phyloP scores from a whole-genome alignment of 2,113 vertebrate species.

The Naja naja region DNA sequence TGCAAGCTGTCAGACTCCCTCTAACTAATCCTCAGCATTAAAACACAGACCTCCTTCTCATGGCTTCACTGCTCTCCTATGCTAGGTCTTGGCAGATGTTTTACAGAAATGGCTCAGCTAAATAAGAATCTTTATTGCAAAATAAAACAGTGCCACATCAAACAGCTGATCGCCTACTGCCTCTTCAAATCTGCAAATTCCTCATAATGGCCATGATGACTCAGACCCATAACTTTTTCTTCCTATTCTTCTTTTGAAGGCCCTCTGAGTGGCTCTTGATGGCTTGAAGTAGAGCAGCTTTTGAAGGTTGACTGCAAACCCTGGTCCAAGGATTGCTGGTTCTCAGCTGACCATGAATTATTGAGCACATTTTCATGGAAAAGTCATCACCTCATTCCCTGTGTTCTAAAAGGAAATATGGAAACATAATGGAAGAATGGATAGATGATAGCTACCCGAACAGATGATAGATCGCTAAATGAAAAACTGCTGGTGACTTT shows the following conservation, averaged over 20 bases:
- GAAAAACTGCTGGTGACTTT: too few relatives aligned
- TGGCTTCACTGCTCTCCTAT: neutral
- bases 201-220: neutral
- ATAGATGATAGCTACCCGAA: too few relatives aligned
- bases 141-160: neutral
- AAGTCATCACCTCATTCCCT: neutral
- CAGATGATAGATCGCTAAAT: too few relatives aligned
- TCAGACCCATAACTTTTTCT: neutral
- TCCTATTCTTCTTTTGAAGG: neutral
- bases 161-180: neutral
- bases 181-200: neutral
- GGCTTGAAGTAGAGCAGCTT: neutral
- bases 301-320: neutral
- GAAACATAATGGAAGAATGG: too few relatives aligned
- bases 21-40: neutral
- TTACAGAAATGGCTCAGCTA: neutral
- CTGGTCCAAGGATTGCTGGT: neutral
- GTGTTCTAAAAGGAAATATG: neutral
- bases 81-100: neutral
- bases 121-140: neutral
- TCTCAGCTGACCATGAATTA: neutral
- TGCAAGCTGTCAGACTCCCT: neutral
- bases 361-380: neutral
- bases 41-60: neutral
- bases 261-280: neutral